A percentile compares a stretch with the other conserved stretches of the same genome.
Conservation (phyloP, 2,888 invertebrate genomes). For the Lepidocyrtinus sp. region DNA sequence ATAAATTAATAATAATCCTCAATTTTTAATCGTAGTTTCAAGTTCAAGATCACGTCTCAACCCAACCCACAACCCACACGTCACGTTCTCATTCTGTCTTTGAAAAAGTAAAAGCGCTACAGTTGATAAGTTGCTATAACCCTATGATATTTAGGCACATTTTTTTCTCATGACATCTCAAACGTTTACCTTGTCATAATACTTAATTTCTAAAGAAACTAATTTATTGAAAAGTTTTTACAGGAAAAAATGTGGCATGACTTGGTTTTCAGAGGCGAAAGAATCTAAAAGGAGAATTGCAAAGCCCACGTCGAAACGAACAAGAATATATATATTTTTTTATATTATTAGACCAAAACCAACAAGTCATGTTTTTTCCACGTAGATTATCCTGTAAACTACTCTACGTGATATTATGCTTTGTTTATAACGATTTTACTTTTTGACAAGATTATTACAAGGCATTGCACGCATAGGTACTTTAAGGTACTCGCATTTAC, state of each 20-base stretch:
- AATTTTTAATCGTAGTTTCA: slow-evolving; percentile 7
- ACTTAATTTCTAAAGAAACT: neutral
- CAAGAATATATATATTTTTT: too few species aligned
- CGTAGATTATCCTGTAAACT: neutral
- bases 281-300: neutral
- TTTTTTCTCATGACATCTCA: neutral
- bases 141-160: neutral
- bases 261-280: neutral
- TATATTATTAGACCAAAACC: neutral
- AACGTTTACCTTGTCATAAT: neutral
- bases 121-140: neutral
- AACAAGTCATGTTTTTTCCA: neutral
- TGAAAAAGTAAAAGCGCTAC: neutral
- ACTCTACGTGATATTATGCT: neutral
- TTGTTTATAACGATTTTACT: neutral
- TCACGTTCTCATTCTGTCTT: slow-evolving; percentile 7
- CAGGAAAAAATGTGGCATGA: neutral
- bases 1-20: slow-evolving; percentile 16
- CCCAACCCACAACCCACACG: neutral
- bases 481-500: neutral
- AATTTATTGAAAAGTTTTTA: neutral
- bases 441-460: neutral
- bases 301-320: neutral
- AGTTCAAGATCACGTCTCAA: slow-evolving; percentile 37
- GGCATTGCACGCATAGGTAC: neutral